Conservation (phyloP, 2,888 invertebrate genomes). For the Leptarthrus brevirostris region DNA sequence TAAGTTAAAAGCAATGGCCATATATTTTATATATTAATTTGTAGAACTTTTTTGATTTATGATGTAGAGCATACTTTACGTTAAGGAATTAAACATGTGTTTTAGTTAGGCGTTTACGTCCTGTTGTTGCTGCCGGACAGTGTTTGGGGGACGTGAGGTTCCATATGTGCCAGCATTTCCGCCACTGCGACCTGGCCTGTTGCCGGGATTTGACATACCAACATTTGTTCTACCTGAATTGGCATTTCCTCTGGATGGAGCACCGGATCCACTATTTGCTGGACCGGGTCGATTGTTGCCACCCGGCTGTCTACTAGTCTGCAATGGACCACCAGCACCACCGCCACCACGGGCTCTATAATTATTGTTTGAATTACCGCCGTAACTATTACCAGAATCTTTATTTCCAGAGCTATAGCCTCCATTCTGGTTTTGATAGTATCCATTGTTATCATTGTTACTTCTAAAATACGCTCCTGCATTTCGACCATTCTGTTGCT, state of each 20-base stretch:
- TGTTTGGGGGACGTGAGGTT: conserved; percentile 51
- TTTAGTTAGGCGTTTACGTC: conserved; percentile 53
- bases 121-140: conserved; percentile 50
- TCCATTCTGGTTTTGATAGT: conserved; percentile 53
- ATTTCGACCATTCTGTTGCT: conserved; percentile 51
- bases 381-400: conserved; percentile 41
- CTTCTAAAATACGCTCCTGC: conserved; percentile 52
- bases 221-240: conserved; percentile 62
- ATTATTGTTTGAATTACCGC: conserved; percentile 55
- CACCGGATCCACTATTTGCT: conserved; percentile 54
- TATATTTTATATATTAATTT: conserved; percentile 48
- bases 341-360: conserved; percentile 55
- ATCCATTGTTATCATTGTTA: conserved; percentile 49
- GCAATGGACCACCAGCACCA: conserved; percentile 56
- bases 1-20: conserved; percentile 53
- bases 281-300: conserved; percentile 48
- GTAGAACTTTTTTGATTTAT: conserved; percentile 50
- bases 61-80: conserved; percentile 50
- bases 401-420: conserved; percentile 33
- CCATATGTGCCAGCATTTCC: conserved; percentile 38
- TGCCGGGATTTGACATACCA: conserved; percentile 46
- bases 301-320: conserved; percentile 56
- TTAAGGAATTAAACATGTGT: conserved; percentile 42
- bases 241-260: conserved; percentile 52
- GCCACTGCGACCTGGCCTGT: conserved; percentile 44